Conservation (phyloP, 2,113 vertebrate genomes). For the Camelus bactrianus region DNA sequence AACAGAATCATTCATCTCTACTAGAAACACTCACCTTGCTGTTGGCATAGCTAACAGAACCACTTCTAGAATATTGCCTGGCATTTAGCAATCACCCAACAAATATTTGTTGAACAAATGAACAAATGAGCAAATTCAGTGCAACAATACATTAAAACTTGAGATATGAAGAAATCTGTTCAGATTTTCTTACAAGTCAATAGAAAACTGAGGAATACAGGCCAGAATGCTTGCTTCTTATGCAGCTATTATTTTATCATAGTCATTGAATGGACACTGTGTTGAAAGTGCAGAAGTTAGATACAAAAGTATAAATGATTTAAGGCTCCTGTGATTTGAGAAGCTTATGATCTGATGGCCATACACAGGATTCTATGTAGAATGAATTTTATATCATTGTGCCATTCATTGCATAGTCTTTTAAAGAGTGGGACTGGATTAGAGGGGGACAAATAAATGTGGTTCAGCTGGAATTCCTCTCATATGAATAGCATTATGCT, state of each 20-base stretch:
- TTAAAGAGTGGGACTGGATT: background rate
- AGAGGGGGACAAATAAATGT: background rate
- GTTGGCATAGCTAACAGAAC: slow-evolving; percentile 47
- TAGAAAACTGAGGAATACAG: background rate
- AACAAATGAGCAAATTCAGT: slow-evolving; percentile 46
- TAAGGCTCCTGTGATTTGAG: background rate
- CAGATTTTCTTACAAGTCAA: slow-evolving; percentile 31
- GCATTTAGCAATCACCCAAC: slow-evolving; percentile 29
- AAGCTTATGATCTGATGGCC: background rate
- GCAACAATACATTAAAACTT: background rate
- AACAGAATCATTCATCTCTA: background rate
- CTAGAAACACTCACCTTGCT: slow-evolving; percentile 43
- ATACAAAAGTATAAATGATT: background rate
- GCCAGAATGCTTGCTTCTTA: background rate
- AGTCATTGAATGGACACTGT: background rate
- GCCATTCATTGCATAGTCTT: background rate
- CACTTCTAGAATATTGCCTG: slow-evolving; percentile 48
- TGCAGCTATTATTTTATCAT: slow-evolving; percentile 2
- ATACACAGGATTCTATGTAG: background rate
- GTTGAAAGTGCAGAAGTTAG: background rate
- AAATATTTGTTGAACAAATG: slow-evolving; percentile 66
- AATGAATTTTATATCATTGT: slow-evolving; percentile 13
- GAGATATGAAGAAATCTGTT: slow-evolving; percentile 27
- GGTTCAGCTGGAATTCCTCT: background rate
- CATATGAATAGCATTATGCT: background rate